These are phyloP conservation scores for Tinea semifulvella DNA, from an alignment of 2,888 invertebrate genomes.

Conservation along the genomic window DNA sequence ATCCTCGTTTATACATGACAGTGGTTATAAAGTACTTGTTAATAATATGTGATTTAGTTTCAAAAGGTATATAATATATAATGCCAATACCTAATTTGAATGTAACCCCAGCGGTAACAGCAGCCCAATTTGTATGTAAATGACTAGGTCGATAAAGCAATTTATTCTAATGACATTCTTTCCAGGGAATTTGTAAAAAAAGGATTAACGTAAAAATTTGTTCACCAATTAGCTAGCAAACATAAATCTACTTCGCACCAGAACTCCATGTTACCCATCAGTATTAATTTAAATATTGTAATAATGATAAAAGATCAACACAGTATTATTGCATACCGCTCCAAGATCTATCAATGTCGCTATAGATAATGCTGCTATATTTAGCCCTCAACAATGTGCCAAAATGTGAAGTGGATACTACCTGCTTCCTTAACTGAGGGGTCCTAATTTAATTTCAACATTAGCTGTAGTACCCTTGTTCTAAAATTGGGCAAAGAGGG, in stretches of 20 bases:
- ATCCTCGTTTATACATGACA: too few species aligned
- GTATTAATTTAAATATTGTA: not conserved
- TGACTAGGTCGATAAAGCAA: conserved; percentile 11
- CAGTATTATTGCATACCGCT: not conserved
- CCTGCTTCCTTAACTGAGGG: conserved; percentile 21
- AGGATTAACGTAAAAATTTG: too few species aligned
- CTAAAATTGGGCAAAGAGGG: conserved; percentile 23
- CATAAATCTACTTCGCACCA: too few species aligned
- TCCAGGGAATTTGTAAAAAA: not conserved
- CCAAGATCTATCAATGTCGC: not conserved
- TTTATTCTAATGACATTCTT: conserved; percentile 8
- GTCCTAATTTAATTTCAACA: conserved; percentile 44
- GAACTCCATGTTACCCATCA: too few species aligned
- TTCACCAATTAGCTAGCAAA: too few species aligned
- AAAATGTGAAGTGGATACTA: conserved; percentile 8
- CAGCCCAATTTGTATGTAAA: conserved; percentile 16
- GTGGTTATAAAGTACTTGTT: too few species aligned
- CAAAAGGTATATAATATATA: too few species aligned
- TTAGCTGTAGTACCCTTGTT: conserved; percentile 32
- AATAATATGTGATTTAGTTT: too few species aligned
- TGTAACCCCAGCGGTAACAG: conserved; percentile 4
- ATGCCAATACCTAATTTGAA: not conserved
- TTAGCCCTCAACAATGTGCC: conserved; percentile 1
- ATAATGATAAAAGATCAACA: conserved; percentile 2
- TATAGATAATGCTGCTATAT: conserved; percentile 4